Evolutionary conservation across 1,140 invertebrate species (phyloP).

Genomic region (Tachypleus tridentatus): DNA sequence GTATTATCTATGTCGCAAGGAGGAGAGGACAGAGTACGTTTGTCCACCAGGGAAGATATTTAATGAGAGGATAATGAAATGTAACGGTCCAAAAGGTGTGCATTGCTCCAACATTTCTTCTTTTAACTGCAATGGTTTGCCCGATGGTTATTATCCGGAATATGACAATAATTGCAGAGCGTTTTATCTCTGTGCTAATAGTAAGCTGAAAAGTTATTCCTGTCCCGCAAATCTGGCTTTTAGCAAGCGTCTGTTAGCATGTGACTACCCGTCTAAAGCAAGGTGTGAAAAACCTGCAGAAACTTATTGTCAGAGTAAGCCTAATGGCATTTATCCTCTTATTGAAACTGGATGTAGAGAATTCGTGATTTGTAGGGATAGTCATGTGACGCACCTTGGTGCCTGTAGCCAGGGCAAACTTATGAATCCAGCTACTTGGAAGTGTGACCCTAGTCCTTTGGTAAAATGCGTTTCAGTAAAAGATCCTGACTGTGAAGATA

Average conservation of each 20-base stretch:
- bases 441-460: constrained; percentile 29
- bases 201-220: constrained; percentile 15
- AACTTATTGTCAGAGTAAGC: constrained; percentile 11
- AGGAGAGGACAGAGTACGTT: constrained; percentile 42
- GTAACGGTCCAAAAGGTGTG: constrained; percentile 2
- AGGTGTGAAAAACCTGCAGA: not conserved
- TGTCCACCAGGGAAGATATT: constrained; percentile 32
- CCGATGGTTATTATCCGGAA: constrained; percentile 34
- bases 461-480: constrained; percentile 27
- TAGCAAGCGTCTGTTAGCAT: constrained; percentile 8
- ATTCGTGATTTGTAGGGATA: constrained; percentile 44
- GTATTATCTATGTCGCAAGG: constrained; percentile 28
- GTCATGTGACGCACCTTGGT: constrained; percentile 40
- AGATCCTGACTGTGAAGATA: constrained; percentile 23
- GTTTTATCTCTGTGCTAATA: constrained; percentile 16
- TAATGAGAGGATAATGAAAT: constrained; percentile 10
- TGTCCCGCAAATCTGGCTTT: constrained; percentile 21
- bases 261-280: constrained; percentile 6
- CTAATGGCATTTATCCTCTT: constrained; percentile 33
- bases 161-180: constrained; percentile 28
- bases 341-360: constrained; percentile 40
- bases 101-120: constrained; percentile 3
- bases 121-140: constrained; percentile 32
- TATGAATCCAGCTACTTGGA: constrained; percentile 38
- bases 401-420: constrained; percentile 41